These are phyloP conservation scores for Pelobates cultripes DNA, from an alignment of 2,797 vertebrate genomes.

Conservation along the genomic window DNA sequence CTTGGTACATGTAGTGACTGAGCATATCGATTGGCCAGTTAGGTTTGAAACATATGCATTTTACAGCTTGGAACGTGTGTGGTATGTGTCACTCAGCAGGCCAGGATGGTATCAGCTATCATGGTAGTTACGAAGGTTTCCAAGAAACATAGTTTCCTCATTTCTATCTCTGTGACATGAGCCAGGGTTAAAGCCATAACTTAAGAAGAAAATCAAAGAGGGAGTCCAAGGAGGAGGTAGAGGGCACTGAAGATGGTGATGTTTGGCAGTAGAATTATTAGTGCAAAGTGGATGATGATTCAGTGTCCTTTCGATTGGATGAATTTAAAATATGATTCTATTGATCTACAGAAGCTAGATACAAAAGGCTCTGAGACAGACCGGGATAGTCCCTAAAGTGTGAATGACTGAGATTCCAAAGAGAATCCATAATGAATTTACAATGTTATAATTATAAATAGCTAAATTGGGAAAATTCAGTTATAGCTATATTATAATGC, in stretches of 20 bases:
- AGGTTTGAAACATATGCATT: slow-evolving; percentile 38
- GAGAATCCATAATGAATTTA: too few species aligned
- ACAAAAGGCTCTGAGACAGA: too few species aligned
- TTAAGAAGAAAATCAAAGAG: neutral
- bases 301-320: too few species aligned
- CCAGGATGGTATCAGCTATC: slow-evolving; percentile 35
- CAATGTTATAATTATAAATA: too few species aligned
- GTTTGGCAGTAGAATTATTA: too few species aligned
- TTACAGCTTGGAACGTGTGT: slow-evolving; percentile 35
- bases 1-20: neutral
- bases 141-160: slow-evolving; percentile 36
- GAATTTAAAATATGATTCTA: too few species aligned
- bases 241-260: neutral
- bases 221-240: slow-evolving; percentile 15
- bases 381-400: too few species aligned
- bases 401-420: too few species aligned
- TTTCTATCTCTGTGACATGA: slow-evolving; percentile 9
- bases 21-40: slow-evolving; percentile 32
- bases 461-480: too few species aligned
- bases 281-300: too few species aligned
- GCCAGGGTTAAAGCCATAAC: neutral
- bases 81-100: slow-evolving; percentile 39
- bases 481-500: too few species aligned
- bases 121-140: slow-evolving; percentile 35
- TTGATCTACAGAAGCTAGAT: too few species aligned